Conservation (phyloP, 2,113 vertebrate genomes). For the Aldabrachelys gigantea region DNA sequence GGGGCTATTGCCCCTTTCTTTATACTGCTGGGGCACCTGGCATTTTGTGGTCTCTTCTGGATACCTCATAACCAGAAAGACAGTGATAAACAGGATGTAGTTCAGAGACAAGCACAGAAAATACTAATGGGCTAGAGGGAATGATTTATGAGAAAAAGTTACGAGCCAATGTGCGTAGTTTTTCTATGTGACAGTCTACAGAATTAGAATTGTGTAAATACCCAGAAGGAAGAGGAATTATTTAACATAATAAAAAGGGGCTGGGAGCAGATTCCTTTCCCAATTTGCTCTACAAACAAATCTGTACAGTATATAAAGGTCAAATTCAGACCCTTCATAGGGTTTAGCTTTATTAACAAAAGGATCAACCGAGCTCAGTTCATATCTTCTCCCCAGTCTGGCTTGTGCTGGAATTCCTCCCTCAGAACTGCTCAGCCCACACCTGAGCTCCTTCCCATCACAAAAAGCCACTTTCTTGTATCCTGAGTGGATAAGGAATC, state of each 20-base stretch:
- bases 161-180: conserved; percentile 48
- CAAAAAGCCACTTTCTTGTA: neutral
- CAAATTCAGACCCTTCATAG: neutral
- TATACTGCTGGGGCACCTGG: neutral
- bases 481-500: neutral
- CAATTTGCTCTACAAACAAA: neutral
- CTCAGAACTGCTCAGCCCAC: neutral
- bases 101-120: neutral
- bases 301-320: neutral
- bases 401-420: neutral
- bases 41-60: neutral
- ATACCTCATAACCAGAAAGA: neutral
- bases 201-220: conserved; percentile 59
- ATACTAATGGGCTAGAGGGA: conserved; percentile 20
- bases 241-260: conserved; percentile 36
- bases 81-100: neutral
- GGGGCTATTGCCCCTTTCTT: neutral
- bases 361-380: neutral
- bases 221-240: conserved; percentile 34
- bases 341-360: neutral
- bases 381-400: neutral
- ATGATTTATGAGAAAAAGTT: conserved; percentile 65
- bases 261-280: conserved; percentile 19
- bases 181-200: conserved; percentile 46
- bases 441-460: neutral